Base-by-base conservation (phyloP, 2,113 vertebrate species). In the Strix aluco region DNA sequence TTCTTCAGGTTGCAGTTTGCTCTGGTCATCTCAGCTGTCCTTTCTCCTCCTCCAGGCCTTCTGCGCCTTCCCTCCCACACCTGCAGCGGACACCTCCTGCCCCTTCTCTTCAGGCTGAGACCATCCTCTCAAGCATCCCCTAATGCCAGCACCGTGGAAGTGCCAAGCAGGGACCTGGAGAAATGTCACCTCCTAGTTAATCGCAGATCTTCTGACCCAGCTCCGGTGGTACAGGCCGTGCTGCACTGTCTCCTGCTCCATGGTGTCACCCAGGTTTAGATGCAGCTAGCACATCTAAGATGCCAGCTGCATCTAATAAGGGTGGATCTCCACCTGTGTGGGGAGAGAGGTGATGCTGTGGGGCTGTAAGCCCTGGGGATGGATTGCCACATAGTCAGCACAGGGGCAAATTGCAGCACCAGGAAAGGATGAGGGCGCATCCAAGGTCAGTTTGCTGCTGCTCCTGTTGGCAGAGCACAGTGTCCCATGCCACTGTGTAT, bases 381-480 rank as follows among this genome's bases (percentile, higher is more conserved):
- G 2, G 26, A 42, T 90, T 94, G 70, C 69, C 65, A 66, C 94
- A 34, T 6, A 32, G 69, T 26, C 69, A 89, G 70, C 80, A 63
- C n/a, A 26, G 49, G 42, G 61, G 18, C 52, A 36, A 42, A 81
- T 26, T 88, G 65, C 93, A 84, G 86, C 83, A 67, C 42, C 8
- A 5, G 83, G 59, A 40, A 55, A 47, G 29, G 65, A 26, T 30
- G 66, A 81, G 36, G 72, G 51, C 44, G 10, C 38, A 63, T 42
- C 51, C 84, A 93, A 91, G 81, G 90, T 87, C 87, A 75, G 85
- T 67, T 90, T 92, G 65, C 72, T 71, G 87, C 90, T 87, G 75
- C 42, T 70, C 59, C 77, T 80, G 55, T 46, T 77, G 73, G 42
- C 69, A 93, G 77, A 94, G 32, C 17, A 3, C 2, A 4, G n/a